Percentiles rank a stretch among this genome's conserved stretches.
Evolutionary conservation across 2,888 invertebrate genomes (phyloP).

Genomic region (Agrotis ipsilon): DNA sequence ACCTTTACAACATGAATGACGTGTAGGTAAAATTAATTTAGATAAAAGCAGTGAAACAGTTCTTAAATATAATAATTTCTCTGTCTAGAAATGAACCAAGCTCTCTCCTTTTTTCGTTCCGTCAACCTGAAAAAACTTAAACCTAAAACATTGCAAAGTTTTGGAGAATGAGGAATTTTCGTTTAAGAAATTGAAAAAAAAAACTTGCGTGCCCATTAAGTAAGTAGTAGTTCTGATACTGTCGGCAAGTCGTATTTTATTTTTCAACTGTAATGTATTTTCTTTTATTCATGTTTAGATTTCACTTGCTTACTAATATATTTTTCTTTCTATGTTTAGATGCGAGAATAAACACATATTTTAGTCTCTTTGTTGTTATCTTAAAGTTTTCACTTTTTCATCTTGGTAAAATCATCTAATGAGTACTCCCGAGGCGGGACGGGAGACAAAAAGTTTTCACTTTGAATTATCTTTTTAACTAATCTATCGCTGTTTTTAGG

Average conservation of each 20-base stretch:
- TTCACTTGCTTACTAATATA: not conserved
- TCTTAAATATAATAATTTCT: slow-evolving; percentile 21
- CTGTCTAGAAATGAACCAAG: slow-evolving; percentile 17
- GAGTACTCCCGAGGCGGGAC: no score
- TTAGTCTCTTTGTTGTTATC: no score
- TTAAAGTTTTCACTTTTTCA: no score
- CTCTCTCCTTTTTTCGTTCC: slow-evolving; percentile 38
- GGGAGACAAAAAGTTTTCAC: no score
- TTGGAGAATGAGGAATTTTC: slow-evolving; percentile 15
- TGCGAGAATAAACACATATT: no score
- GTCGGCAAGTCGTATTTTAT: not conserved
- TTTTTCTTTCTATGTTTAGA: no score
- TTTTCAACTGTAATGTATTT: not conserved
- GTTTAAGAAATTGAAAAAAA: no score
- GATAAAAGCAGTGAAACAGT: slow-evolving; percentile 45
- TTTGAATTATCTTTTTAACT: not conserved
- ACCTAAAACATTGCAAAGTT: slow-evolving; percentile 49
- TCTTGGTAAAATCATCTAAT: no score
- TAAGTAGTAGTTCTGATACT: slow-evolving; percentile 5
- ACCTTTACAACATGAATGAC: slow-evolving; percentile 23
- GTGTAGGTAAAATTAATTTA: slow-evolving; percentile 43
- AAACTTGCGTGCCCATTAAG: slow-evolving; percentile 7
- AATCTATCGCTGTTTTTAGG: not conserved
- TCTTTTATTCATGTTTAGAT: not conserved
- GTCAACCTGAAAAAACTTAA: slow-evolving; percentile 44